A percentile compares a stretch with the other conserved stretches of the same genome.
Conservation (phyloP, 2,797 vertebrate genomes). For the Xenopus petersii region DNA sequence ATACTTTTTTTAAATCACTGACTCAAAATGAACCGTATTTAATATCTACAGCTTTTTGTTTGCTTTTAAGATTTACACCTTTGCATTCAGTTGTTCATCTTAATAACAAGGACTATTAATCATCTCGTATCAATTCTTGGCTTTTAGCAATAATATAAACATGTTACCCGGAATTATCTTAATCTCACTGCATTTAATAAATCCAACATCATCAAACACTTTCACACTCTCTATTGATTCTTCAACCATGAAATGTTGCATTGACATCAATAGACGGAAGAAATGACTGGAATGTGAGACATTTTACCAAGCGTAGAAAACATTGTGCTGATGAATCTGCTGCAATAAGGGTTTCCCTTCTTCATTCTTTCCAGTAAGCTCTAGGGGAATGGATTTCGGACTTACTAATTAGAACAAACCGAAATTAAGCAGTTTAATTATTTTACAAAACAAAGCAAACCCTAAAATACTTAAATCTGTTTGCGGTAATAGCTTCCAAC, state of each 20-base stretch:
- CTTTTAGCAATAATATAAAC: constrained; percentile 39
- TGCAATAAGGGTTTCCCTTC: constrained; percentile 20
- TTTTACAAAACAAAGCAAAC: constrained; percentile 32
- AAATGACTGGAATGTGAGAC: constrained; percentile 43
- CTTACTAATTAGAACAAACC: constrained; percentile 44
- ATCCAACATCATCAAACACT: constrained; percentile 4
- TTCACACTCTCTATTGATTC: constrained; percentile 35
- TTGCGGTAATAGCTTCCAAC: too few species aligned
- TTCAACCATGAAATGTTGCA: constrained; percentile 41
- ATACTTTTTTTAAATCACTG: too few species aligned
- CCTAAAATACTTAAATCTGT: constrained; percentile 9
- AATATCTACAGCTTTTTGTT: too few species aligned
- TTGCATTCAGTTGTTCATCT: too few species aligned
- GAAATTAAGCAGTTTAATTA: constrained; percentile 33
- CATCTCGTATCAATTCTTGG: constrained; percentile 34
- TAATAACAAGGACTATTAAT: background rate
- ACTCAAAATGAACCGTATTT: too few species aligned
- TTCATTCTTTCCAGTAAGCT: constrained; percentile 39
- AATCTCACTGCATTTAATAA: constrained; percentile 22
- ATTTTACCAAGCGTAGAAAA: constrained; percentile 34
- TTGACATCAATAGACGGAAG: constrained; percentile 37
- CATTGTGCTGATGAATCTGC: constrained; percentile 38
- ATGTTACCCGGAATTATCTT: constrained; percentile 37
- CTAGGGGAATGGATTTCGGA: constrained; percentile 9
- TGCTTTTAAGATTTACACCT: too few species aligned